A percentile compares a stretch with the other conserved stretches of the same genome.
phyloP scores from a whole-genome alignment of 23 tunicate species.

The Aplidium turbinatum region DNA sequence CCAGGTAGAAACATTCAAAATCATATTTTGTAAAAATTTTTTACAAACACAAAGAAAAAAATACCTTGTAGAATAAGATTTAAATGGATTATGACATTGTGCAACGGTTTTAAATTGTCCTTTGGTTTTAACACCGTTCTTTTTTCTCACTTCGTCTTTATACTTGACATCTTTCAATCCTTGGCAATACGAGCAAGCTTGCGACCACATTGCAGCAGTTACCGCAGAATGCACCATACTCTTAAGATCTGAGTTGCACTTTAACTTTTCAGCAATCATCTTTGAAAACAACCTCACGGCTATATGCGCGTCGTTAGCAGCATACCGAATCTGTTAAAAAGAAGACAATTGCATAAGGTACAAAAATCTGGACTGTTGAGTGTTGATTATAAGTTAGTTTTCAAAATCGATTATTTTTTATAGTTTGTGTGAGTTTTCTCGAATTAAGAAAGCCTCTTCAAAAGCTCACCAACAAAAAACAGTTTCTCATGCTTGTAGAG shows the following conservation, averaged over 20 bases:
- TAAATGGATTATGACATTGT: conserved; percentile 18
- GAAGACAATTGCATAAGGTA: background rate
- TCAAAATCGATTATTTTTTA: too few species aligned
- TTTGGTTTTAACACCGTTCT: conserved; percentile 8
- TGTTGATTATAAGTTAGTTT: too few species aligned
- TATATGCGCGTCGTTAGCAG: conserved; percentile 78
- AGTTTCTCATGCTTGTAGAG: too few species aligned
- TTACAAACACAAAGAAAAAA: too few species aligned
- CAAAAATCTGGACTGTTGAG: too few species aligned
- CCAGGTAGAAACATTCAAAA: too few species aligned
- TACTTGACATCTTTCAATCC: conserved; percentile 40
- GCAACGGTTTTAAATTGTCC: background rate
- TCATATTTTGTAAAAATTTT: too few species aligned
- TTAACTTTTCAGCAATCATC: conserved; percentile 9
- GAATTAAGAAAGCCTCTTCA: too few species aligned
- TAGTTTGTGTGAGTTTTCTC: too few species aligned
- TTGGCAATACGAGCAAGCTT: conserved; percentile 27
- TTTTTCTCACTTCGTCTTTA: conserved; percentile 6
- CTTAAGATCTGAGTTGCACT: background rate
- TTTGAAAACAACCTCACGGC: conserved; percentile 64
- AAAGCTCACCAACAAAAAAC: too few species aligned
- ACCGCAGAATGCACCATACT: background rate
- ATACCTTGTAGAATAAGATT: conserved; percentile 67
- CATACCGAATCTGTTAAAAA: conserved; percentile 61
- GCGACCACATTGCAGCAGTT: conserved; percentile 28